These are phyloP conservation scores for Hetaerina americana DNA, from an alignment of 1,140 invertebrate species.

Conservation along the genomic window DNA sequence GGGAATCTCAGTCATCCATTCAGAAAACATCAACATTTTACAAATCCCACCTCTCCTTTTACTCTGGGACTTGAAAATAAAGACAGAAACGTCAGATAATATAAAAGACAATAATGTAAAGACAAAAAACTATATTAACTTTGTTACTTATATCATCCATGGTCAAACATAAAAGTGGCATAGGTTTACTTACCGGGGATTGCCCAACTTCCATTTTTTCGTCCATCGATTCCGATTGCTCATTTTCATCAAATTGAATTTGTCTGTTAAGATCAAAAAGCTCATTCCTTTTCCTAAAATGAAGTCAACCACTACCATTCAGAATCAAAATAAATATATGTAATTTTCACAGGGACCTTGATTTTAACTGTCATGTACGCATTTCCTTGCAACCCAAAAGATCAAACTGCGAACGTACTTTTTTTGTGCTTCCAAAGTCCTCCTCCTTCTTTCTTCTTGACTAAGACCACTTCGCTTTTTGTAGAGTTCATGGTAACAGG, in stretches of 20 bases:
- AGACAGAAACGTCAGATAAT: background rate
- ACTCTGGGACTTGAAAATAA: background rate
- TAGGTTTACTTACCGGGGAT: background rate
- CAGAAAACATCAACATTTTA: conserved; percentile 59
- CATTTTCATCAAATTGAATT: background rate
- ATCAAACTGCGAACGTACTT: background rate
- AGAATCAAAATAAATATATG: background rate
- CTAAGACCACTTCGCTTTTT: background rate
- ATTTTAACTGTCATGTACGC: background rate
- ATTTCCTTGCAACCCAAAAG: background rate
- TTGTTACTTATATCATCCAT: too few species aligned
- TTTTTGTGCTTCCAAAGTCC: background rate
- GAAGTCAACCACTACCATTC: too few species aligned
- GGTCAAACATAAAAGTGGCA: too few species aligned
- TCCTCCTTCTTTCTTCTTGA: background rate
- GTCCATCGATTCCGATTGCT: background rate
- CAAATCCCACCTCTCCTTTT: background rate
- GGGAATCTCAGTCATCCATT: conserved; percentile 82
- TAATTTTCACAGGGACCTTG: background rate
- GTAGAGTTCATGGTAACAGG: background rate
- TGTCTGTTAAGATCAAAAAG: background rate
- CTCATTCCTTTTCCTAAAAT: background rate
- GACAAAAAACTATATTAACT: background rate
- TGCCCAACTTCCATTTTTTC: background rate
- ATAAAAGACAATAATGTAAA: background rate